Evolutionary conservation across 2,888 invertebrate species (phyloP), one percentile per base, ranked within the genome.

Genomic region (Noctua fimbriata): DNA sequence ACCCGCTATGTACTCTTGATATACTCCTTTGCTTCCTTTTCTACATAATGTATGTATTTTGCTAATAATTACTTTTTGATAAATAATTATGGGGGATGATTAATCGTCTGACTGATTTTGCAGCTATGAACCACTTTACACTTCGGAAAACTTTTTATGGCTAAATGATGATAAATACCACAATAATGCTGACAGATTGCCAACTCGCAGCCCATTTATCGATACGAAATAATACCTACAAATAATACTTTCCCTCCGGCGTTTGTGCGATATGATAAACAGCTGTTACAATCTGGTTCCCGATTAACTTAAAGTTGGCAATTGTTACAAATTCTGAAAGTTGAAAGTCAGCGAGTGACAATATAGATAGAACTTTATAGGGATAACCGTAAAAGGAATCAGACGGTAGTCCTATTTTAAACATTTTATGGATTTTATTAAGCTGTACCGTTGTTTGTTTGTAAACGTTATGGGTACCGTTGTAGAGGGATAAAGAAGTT

Each of bases 291-390:
- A 86, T 83, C 74, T 78, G 28, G 78, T 83, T 78, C 67, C 66
- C 69, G 83, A 86, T 83, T 84, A 86, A 69, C 74, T 72, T 78
- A 69, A 83, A 75, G 36, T 82, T 83, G 74, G 44, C 74, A 86
- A 86, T 77, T 82, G 77, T 81, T 85, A 76, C 82, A 70, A 83
- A 82, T 82, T 49, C n/a, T 72, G 86, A 78, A 86, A 77, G 63
- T 74, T 82, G 86, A 84, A 78, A 86, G 82, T 78, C 52, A 65
- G 21, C 55, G 24, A 71, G 24, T 63, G 24, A 67, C 49, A 65
- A 72, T 78, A 58, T 65, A 82, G 47, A 76, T 63, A 67, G 6
- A 1, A 76, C 28, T 86, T 63, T 73, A 82, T 84, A 73, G 73
- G 36, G 21, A 14, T 70, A 73, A 72, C 60, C 69, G 47, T 63